Percentiles rank a stretch among this genome's conserved stretches.
Evolutionary conservation across 2,797 vertebrate genomes (phyloP).

Genomic region (Eulemur albifrons): DNA sequence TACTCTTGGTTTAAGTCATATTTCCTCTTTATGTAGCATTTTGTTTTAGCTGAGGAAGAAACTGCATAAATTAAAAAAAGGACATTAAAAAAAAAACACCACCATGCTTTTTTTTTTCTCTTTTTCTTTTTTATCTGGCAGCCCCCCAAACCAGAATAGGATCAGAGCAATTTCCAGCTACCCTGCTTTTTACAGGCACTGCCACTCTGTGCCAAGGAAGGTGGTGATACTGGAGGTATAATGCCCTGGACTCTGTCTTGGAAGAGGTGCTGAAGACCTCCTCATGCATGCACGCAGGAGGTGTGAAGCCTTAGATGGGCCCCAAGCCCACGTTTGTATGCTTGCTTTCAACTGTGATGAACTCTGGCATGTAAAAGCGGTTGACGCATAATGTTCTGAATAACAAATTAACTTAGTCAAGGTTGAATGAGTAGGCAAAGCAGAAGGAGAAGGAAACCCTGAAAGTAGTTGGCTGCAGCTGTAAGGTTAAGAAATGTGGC

Average conservation of each 20-base stretch:
- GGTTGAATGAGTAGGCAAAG: background rate
- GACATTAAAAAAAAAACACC: background rate
- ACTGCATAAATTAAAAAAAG: background rate
- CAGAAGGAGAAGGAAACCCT: background rate
- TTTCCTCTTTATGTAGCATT: background rate
- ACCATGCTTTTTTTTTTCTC: background rate
- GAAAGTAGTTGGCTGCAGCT: background rate
- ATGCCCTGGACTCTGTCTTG: too few species aligned
- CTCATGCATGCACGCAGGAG: rapidly evolving
- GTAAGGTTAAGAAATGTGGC: background rate
- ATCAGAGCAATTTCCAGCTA: background rate
- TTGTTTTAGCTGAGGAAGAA: constrained; percentile 20
- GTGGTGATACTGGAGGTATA: background rate
- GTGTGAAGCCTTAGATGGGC: background rate
- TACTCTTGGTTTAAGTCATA: background rate
- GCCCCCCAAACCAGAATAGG: background rate
- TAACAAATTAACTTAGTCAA: background rate
- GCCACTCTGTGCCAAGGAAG: background rate
- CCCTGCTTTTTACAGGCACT: background rate
- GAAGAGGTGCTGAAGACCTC: background rate
- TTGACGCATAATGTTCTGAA: background rate
- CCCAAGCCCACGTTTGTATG: background rate
- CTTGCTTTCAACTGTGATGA: background rate
- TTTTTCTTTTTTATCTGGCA: background rate
- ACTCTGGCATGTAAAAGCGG: background rate